phyloP scores from a whole-genome alignment of 92 coral and sea anemone genomes.

The Bergia puertoricense region DNA sequence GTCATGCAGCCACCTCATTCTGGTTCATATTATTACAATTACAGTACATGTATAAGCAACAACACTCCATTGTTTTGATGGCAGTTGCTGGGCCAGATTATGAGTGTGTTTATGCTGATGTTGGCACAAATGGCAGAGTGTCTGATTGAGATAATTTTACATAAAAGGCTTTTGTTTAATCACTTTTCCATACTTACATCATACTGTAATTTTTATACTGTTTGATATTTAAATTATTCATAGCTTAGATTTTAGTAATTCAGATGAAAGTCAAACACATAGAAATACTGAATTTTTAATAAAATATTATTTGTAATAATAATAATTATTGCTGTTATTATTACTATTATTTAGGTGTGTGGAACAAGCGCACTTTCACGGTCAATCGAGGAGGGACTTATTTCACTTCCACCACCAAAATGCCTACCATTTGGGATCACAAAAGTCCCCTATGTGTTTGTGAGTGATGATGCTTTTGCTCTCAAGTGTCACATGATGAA shows the following conservation, averaged over 20 bases:
- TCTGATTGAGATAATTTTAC: conserved; percentile 3
- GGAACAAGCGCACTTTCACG: conserved; percentile 31
- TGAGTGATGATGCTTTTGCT: conserved; percentile 49
- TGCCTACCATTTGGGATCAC: conserved; percentile 14
- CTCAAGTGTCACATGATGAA: conserved; percentile 45
- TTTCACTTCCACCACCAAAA: conserved; percentile 44
- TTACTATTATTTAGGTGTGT: conserved; percentile 6
- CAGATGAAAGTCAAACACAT: no score
- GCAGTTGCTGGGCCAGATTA: conserved; percentile 59
- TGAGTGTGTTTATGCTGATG: conserved; percentile 46
- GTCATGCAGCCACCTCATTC: conserved; percentile 51
- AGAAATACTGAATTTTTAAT: no score
- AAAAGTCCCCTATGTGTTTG: conserved; percentile 34
- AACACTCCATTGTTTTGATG: conserved; percentile 56
- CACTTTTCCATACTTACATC: no score
- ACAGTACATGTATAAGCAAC: conserved; percentile 18
- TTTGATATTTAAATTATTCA: no score
- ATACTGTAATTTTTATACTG: no score
- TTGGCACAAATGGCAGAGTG: conserved; percentile 35
- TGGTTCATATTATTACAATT: conserved; percentile 54
- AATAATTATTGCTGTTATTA: no score
- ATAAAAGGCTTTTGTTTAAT: no score
- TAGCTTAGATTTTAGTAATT: no score
- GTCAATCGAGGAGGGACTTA: conserved; percentile 28
- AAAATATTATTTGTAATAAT: no score